Conservation (phyloP, 2,797 vertebrate species). For the Acrossocheilus wenchowensis region DNA sequence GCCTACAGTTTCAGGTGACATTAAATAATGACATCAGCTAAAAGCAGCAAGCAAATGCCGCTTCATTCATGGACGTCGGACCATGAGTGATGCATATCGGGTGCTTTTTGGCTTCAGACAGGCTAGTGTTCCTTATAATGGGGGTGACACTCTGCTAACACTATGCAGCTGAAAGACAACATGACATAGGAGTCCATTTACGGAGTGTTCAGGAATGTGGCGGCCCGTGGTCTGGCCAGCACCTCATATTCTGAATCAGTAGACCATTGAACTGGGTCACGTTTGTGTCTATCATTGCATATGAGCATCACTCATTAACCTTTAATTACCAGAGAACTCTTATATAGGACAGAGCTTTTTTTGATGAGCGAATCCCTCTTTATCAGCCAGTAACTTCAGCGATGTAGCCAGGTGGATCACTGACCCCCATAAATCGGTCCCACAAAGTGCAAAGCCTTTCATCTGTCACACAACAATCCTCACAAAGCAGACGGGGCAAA, state of each 20-base stretch:
- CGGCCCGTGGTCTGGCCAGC: slow-evolving; percentile 60
- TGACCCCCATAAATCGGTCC: slow-evolving; percentile 48
- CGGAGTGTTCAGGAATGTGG: slow-evolving; percentile 74
- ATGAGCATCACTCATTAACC: slow-evolving; percentile 54
- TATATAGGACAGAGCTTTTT: slow-evolving; percentile 39
- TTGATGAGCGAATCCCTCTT: slow-evolving; percentile 31
- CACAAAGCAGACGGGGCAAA: slow-evolving; percentile 43
- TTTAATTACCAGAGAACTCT: slow-evolving; percentile 56
- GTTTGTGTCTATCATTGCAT: slow-evolving; percentile 39
- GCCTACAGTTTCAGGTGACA: slow-evolving; percentile 25
- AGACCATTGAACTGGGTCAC: slow-evolving; percentile 54
- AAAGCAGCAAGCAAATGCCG: slow-evolving; percentile 24
- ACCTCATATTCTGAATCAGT: slow-evolving; percentile 56
- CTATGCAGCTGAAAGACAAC: slow-evolving; percentile 79
- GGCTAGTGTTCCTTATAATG: slow-evolving; percentile 70
- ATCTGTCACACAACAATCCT: slow-evolving; percentile 42
- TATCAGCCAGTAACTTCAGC: slow-evolving; percentile 29
- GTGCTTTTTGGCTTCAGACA: slow-evolving; percentile 68
- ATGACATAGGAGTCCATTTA: slow-evolving; percentile 77
- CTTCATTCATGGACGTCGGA: slow-evolving; percentile 33
- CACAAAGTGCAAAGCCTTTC: slow-evolving; percentile 45
- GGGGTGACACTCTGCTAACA: slow-evolving; percentile 72
- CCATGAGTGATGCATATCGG: slow-evolving; percentile 42
- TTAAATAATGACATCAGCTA: slow-evolving; percentile 38
- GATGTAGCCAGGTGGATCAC: slow-evolving; percentile 51